phyloP scores from a whole-genome alignment of 2,888 invertebrate genomes.

The Folsomia manolachei region DNA sequence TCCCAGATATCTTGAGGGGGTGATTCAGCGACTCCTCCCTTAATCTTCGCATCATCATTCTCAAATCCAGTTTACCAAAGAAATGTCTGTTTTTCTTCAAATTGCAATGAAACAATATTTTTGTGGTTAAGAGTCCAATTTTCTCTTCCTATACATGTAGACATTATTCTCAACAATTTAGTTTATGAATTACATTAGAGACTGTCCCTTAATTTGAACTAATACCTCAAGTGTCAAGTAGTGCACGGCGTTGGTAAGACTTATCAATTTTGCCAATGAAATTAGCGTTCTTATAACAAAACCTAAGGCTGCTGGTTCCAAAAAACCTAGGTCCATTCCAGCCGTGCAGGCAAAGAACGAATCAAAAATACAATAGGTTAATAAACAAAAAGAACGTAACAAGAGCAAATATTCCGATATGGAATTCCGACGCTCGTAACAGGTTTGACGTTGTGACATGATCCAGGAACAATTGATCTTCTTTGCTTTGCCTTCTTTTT shows the following conservation, averaged over 20 bases:
- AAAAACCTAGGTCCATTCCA: background rate
- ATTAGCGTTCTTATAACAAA: background rate
- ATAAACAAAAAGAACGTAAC: background rate
- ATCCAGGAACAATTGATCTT: too few species aligned
- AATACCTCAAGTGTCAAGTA: background rate
- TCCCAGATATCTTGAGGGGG: background rate
- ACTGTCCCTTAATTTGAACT: background rate
- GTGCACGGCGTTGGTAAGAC: background rate
- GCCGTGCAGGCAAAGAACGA: background rate
- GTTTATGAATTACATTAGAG: background rate
- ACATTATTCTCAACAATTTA: background rate
- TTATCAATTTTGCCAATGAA: background rate
- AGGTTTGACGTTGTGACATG: too few species aligned
- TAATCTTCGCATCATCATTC: background rate
- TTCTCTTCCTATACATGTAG: background rate
- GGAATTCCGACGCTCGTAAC: background rate
- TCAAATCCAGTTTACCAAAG: too few species aligned
- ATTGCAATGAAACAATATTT: background rate
- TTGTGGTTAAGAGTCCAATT: background rate
- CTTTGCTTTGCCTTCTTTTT: too few species aligned
- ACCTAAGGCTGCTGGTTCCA: background rate
- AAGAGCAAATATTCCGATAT: background rate
- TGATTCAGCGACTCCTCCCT: background rate
- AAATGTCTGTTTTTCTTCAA: background rate
- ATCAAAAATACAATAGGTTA: too few species aligned